These are phyloP conservation scores for Sylvilagus bachmani DNA, from an alignment of 2,113 vertebrate genomes.

Conservation along the genomic window DNA sequence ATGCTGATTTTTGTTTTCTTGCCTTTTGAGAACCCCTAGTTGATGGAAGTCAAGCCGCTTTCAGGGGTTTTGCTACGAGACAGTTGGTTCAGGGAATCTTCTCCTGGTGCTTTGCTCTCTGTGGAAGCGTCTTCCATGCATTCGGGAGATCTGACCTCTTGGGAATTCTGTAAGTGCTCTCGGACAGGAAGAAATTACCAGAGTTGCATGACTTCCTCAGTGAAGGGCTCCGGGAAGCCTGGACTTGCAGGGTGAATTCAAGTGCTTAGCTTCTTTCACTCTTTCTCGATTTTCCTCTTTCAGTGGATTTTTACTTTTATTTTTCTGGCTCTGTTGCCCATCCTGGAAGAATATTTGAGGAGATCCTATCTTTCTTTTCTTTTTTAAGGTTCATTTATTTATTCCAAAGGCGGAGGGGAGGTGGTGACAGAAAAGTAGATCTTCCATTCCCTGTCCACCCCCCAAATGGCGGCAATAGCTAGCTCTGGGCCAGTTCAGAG, in stretches of 20 bases:
- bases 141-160: not conserved
- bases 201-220: not conserved
- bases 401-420: too few species aligned
- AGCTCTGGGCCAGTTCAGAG: too few species aligned
- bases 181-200: rapidly evolving
- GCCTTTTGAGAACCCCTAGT: not conserved
- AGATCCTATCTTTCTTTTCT: not conserved
- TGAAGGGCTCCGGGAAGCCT: not conserved
- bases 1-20: not conserved
- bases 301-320: not conserved
- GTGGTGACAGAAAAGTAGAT: too few species aligned
- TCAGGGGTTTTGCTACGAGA: not conserved
- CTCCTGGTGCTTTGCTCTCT: not conserved
- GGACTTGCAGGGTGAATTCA: not conserved
- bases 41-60: not conserved
- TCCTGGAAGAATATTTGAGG: not conserved
- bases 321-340: not conserved
- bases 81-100: not conserved
- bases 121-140: not conserved
- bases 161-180: not conserved
- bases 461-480: too few species aligned
- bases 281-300: not conserved
- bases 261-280: not conserved
- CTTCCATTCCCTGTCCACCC: too few species aligned
- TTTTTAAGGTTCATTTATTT: too few species aligned